Base-by-base conservation (phyloP, 1,140 invertebrate genomes). In the Cephus cinctus region DNA sequence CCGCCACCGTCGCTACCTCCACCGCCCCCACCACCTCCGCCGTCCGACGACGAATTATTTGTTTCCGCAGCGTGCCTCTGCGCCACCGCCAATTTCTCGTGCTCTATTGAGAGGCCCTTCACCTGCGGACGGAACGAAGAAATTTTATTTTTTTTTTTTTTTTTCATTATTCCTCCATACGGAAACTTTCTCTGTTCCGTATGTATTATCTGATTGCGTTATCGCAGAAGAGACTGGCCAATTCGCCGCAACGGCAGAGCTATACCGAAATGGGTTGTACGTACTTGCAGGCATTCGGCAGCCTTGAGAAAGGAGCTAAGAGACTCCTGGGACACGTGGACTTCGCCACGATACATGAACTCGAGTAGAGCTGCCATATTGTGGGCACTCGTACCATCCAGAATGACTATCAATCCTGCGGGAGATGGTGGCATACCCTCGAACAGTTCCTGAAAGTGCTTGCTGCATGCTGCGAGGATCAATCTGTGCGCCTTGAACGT, bases 321-420 rank as follows among this genome's bases (percentile, higher is more conserved):
- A 50, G 88, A 88, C 69, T 92, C 89, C 76, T 93, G 90, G 58
- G 89, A 91, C 52, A 93, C 89, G 71, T 93, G 89, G 51, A 94
- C 90, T 75, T 93, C 90, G 6, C 90, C 90, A 71, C 91, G 91
- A 78, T 94, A 94, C 91, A 94, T 94, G 74, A 94, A 94, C 74
- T 94, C 90, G 43, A 94, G 81, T 32, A 94, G 81, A 5, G 90
- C 90, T 47, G 89, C 86, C 88, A 94, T 92, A 72, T 94, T 92
- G 61, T 87, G 83, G 27, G 90, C 88, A 49, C 86, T 86, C 47
- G 90, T 94, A 44, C 90, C 90, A 77, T 93, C 90, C 65, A 94
- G 79, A 64, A 94, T 92, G 58, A 94, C 89, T 61, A 92, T 85
- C 60, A 89, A 82, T 53, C 88, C 86, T 61, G 86, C 86, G 63